Percentiles rank a stretch among this genome's conserved stretches.
phyloP scores from a whole-genome alignment of 2,888 invertebrate genomes.

The Trichopoda pennipes region DNA sequence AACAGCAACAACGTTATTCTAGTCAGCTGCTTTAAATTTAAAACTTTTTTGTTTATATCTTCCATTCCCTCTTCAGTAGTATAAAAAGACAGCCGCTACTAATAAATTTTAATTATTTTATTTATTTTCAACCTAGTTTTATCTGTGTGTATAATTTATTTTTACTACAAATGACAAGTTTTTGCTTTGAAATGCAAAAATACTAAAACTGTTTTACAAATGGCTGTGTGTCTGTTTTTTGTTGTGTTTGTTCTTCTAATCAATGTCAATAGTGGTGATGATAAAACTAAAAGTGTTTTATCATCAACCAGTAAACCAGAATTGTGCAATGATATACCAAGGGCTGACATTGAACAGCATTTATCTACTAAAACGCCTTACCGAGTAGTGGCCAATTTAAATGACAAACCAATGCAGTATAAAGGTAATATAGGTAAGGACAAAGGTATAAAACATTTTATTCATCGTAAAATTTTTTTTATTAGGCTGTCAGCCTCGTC shows the following conservation, averaged over 20 bases:
- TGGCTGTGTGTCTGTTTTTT: constrained; percentile 48
- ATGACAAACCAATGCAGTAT: constrained; percentile 84
- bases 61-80: too few relatives aligned
- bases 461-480: too few relatives aligned
- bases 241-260: constrained; percentile 48
- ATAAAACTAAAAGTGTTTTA: background rate
- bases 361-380: constrained; percentile 89
- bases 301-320: constrained; percentile 6
- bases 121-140: constrained; percentile 68
- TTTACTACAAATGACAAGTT: constrained; percentile 71
- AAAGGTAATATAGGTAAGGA: constrained; percentile 81
- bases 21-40: too few relatives aligned
- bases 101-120: constrained; percentile 57
- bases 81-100: background rate
- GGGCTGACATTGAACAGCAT: constrained; percentile 81
- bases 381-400: constrained; percentile 85
- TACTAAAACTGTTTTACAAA: constrained; percentile 65
- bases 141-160: constrained; percentile 30
- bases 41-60: too few relatives aligned
- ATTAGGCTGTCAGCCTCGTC: constrained; percentile 84
- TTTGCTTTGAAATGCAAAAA: constrained; percentile 70
- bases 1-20: too few relatives aligned
- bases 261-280: constrained; percentile 12
- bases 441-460: too few relatives aligned
- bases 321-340: constrained; percentile 45